These are phyloP conservation scores for Neosilurus mollespiculum DNA, from an alignment of 2,797 vertebrate genomes.

Conservation along the genomic window DNA sequence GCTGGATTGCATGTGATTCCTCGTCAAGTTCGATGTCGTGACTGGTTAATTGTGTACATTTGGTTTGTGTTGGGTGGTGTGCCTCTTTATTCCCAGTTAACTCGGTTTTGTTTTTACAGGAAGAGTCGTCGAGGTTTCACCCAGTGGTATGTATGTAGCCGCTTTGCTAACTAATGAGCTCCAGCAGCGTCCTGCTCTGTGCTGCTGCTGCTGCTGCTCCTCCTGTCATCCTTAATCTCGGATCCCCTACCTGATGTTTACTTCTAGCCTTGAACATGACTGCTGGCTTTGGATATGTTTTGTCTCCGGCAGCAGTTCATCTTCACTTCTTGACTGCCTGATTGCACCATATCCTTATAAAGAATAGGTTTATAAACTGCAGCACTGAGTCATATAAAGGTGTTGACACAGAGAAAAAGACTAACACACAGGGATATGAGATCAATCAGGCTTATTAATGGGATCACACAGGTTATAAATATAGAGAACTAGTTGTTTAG, in stretches of 20 bases:
- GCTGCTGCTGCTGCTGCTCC: background rate
- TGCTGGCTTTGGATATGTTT: background rate
- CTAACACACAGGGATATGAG: background rate
- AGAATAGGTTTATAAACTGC: background rate
- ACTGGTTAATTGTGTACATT: background rate
- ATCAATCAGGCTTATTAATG: background rate
- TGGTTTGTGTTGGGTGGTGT: background rate
- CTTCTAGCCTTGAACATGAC: background rate
- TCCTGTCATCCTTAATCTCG: background rate
- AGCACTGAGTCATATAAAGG: background rate
- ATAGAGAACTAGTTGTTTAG: background rate
- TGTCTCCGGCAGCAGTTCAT: background rate
- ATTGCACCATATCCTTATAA: background rate
- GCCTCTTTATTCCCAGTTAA: background rate
- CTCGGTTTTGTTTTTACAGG: conserved; percentile 76
- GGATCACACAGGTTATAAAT: background rate
- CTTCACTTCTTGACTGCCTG: background rate
- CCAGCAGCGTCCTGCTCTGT: background rate
- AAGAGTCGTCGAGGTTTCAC: conserved; percentile 93
- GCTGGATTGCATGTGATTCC: background rate
- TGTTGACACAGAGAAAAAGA: background rate
- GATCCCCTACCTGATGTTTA: background rate
- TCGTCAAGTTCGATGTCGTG: background rate
- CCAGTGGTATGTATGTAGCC: conserved; percentile 85
- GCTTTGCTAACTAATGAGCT: conserved; percentile 18